Conservation (phyloP, 2,113 vertebrate genomes). For the Calonectris borealis region DNA sequence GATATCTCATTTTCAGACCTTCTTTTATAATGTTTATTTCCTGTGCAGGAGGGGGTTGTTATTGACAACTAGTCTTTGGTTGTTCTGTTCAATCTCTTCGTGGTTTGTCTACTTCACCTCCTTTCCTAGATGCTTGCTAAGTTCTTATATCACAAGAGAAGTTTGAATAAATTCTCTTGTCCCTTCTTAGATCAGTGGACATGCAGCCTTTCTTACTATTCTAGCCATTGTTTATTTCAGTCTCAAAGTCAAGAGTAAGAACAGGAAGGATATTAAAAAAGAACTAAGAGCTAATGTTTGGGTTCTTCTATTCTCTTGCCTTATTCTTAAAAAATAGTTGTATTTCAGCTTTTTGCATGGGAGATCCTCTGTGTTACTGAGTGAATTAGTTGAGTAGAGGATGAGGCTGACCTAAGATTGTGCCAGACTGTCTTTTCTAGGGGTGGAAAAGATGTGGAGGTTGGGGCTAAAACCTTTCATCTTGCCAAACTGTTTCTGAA, state of each 20-base stretch:
- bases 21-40: background rate
- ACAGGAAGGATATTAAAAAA: background rate
- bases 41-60: background rate
- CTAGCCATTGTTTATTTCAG: fast-evolving
- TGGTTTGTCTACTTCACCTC: fast-evolving
- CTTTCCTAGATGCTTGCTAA: background rate
- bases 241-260: background rate
- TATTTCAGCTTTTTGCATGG: background rate
- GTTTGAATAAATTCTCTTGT: background rate
- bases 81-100: background rate
- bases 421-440: background rate
- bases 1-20: background rate
- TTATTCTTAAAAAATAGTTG: background rate
- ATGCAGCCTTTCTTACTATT: background rate
- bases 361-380: background rate
- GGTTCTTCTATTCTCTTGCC: background rate
- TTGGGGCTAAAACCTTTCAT: background rate
- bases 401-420: background rate
- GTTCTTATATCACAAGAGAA: background rate
- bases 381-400: background rate
- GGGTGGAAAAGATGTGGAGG: background rate
- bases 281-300: background rate
- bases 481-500: background rate
- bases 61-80: background rate
- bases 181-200: background rate